A percentile compares a stretch with the other conserved stretches of the same genome.
phyloP scores from a whole-genome alignment of 2,797 vertebrate genomes.

The Lemur catta region DNA sequence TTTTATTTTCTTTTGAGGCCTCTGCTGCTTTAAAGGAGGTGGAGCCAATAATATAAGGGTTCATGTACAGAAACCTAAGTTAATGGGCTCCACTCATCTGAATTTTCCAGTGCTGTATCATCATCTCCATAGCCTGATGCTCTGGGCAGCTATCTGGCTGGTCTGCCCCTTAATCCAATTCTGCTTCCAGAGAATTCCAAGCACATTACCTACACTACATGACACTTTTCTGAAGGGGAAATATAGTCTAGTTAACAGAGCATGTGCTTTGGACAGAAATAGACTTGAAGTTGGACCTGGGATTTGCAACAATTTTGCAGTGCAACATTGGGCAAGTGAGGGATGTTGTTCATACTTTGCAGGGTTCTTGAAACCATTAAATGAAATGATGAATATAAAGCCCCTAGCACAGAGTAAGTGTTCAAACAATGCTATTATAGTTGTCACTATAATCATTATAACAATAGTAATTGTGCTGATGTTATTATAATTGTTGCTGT shows the following conservation, averaged over 20 bases:
- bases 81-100: background rate
- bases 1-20: background rate
- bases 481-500: background rate
- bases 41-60: background rate
- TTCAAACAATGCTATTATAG: background rate
- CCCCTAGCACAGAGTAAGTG: background rate
- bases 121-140: background rate
- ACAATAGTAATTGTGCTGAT: background rate
- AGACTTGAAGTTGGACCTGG: background rate
- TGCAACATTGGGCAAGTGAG: background rate
- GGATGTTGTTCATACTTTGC: background rate
- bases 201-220: background rate
- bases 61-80: background rate
- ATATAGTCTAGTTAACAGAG: slow-evolving; percentile 1
- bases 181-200: slow-evolving; percentile 46
- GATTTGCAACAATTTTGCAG: background rate
- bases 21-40: background rate
- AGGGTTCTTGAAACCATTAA: background rate
- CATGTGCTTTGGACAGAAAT: background rate
- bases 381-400: slow-evolving; percentile 17
- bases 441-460: background rate
- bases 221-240: background rate
- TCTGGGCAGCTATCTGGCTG: background rate
- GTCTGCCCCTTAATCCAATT: background rate
- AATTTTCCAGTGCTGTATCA: background rate